Base-by-base conservation (phyloP, 2,113 vertebrate genomes). In the Corydoras maculifer region DNA sequence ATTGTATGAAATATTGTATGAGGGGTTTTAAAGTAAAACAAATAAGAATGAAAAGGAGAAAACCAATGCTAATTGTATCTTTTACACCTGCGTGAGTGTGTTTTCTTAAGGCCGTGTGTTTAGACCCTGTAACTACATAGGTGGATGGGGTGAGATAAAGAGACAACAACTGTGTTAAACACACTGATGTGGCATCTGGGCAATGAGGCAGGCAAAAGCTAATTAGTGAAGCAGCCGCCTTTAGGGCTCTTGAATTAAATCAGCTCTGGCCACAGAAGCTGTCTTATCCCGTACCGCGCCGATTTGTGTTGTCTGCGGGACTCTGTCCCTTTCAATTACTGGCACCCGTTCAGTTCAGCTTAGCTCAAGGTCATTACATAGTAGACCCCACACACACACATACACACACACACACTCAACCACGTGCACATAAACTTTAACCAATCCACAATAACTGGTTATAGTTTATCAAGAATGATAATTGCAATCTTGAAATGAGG, bases 141-240 rank as follows among this genome's bases (percentile, higher is more conserved):
- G 68, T 77, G 75, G 48, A 69, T 54, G 53, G 62, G 54, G 59
- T 67, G 55, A 68, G 69, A 77, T 72, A 75, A 77, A 75, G 78
- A 65, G 18, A 25, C 18, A 68, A 75, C 55, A 49, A 75, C 64
- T 60, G 65, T 61, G 53, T 68, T 50, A 74, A 29, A 74, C 67
- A 74, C 72, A 25, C 18, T 25, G 18, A 25, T 25, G 18, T 25
- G 18, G 18, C 18, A 77, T 72, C 50, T 65, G 58, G 65, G 72
- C 75, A 79, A 77, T 77, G 78, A 79, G 65, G 68, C 53, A 8
- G 64, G 69, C 70, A 72, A 80, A 72, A 77, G 69, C 72, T 72
- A 75, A 80, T 80, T 77, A 80, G 65, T 63, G 50, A 48, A 66
- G 50, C 72, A 77, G 58, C 58, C 78, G 74, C 50, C 62, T 75